Evolutionary conservation across 2,888 invertebrate species (phyloP), one percentile per base, ranked within the genome.

Genomic region (Lymantria dispar): DNA sequence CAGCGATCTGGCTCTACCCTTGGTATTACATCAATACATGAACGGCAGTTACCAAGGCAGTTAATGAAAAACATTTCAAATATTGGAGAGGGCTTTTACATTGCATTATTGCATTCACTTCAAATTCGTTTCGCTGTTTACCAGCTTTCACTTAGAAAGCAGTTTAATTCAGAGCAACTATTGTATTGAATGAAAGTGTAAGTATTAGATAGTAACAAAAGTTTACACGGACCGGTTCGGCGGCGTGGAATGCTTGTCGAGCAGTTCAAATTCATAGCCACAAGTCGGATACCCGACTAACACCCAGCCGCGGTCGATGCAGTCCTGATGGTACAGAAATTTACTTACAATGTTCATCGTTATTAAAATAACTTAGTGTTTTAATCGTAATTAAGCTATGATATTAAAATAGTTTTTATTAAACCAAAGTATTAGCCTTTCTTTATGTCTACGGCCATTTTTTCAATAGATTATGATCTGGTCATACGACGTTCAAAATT

Each of bases 301-400:
- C 12, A 95, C 92, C 94, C 94, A 95, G 0, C 95, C 95, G 39
- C 87, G 79, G 43, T 88, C 87, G 11, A 94, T 67, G 66, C 94
- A 94, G 58, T 94, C 94, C 72, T 92, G 70, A 36, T 11, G 22
- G 5, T 22, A 5, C 5, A 42, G 22, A 15, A 15, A 15, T 41
- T 9, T 9, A 5, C 5, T 15, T 2, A 36, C n/a, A 36, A 36
- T n/a, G 36, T 3, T 22, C 5, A 5, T 22, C 3, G 22, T 22
- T 2, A 22, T 22, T 5, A 22, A 22, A 22, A 22, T 3, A 22
- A 22, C 5, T 5, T 22, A 3, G 22, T 22, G 22, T 22, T 22
- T 22, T 22, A 22, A 22, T 22, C 22, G 22, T 3, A 3, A 22
- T 22, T 22, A 22, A 22, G 2, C 22, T 22, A 3, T 2, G 22